Evolutionary conservation across 2,113 vertebrate species (phyloP).

Genomic region (Caranx melampygus): DNA sequence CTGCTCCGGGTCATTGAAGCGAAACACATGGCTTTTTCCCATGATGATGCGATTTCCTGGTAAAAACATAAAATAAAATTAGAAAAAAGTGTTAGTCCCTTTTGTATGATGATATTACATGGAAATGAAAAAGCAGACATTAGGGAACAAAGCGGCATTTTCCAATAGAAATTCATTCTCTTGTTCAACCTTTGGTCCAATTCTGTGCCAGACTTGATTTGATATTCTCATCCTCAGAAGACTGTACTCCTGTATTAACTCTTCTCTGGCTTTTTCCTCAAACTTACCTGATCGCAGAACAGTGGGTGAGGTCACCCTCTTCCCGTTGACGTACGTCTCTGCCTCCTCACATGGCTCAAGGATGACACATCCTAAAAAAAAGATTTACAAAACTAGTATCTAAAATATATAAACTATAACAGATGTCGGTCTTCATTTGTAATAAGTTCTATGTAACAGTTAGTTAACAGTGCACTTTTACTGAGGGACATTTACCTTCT

Average conservation of each 20-base stretch:
- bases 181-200: not conserved
- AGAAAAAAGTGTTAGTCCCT: not conserved
- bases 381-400: not conserved
- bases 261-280: not conserved
- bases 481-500: constrained; percentile 84
- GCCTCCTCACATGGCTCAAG: constrained; percentile 94
- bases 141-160: not conserved
- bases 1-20: constrained; percentile 98
- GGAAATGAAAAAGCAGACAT: not conserved
- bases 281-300: constrained; percentile 91
- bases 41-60: constrained; percentile 96
- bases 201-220: not conserved
- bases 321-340: constrained; percentile 96
- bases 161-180: not conserved
- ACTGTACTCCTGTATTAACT: not conserved
- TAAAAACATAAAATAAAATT: not conserved
- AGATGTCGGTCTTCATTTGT: not conserved
- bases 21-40: constrained; percentile 98
- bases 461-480: not conserved
- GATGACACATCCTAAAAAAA: constrained; percentile 82
- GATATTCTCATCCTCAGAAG: not conserved
- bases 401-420: not conserved
- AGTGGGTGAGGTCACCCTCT: constrained; percentile 91
- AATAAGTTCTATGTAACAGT: not conserved
- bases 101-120: not conserved